Percentiles rank a stretch among this genome's conserved stretches.
These are phyloP conservation scores for Neodiprion virginianus DNA, from an alignment of 1,140 invertebrate genomes.

Conservation along the genomic window DNA sequence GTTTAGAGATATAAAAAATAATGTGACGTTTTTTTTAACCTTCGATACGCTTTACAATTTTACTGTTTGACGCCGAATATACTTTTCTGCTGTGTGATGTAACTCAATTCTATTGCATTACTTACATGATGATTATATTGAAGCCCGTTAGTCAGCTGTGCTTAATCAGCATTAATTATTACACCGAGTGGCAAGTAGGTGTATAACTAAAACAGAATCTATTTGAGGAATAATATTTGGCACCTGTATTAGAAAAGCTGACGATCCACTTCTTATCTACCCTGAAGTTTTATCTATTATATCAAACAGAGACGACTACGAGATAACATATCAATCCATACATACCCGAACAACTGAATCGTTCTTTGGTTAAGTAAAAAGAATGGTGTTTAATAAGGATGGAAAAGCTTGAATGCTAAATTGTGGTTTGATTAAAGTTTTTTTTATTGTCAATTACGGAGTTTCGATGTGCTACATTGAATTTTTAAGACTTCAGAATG, in stretches of 20 bases:
- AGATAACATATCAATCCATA: conserved; percentile 15
- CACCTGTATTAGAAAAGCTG: neutral
- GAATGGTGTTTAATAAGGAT: neutral
- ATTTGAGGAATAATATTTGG: neutral
- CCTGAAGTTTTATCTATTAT: neutral
- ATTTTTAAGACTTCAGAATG: conserved; percentile 14
- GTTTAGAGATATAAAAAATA: no score
- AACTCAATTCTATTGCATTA: neutral
- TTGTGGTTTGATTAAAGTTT: neutral
- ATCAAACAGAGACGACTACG: neutral
- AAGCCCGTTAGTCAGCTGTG: neutral
- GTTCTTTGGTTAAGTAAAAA: neutral
- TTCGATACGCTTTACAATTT: no score
- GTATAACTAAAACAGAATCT: neutral
- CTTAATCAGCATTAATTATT: neutral
- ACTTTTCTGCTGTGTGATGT: neutral
- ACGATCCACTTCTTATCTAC: neutral
- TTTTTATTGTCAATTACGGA: neutral
- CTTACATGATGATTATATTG: neutral
- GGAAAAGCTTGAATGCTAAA: conserved; percentile 20
- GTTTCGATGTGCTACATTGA: neutral
- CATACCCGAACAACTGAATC: conserved; percentile 16
- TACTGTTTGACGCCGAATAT: no score
- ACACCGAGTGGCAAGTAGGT: neutral
- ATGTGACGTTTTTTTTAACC: no score